Percentiles rank a stretch among this genome's conserved stretches.
Evolutionary conservation across 2,113 vertebrate species (phyloP).

Genomic region (Trochalopteron elliotii): DNA sequence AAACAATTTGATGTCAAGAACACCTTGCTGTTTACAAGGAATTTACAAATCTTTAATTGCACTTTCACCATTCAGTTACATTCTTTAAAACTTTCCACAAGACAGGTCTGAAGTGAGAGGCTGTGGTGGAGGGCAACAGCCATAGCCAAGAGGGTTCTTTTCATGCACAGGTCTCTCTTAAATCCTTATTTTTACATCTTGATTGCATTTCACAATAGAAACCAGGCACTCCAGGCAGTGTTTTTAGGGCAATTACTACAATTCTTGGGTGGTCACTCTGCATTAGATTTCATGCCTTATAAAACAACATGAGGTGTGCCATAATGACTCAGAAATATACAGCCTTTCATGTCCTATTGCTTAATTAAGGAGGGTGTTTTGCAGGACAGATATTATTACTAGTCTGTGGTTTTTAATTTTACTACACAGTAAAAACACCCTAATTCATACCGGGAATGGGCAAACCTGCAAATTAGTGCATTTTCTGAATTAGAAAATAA

Average conservation of each 20-base stretch:
- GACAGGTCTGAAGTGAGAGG: background rate
- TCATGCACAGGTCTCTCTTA: background rate
- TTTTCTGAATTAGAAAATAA: conserved; percentile 62
- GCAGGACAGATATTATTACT: conserved; percentile 62
- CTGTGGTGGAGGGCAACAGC: background rate
- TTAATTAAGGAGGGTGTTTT: conserved; percentile 69
- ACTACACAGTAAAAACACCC: conserved; percentile 35
- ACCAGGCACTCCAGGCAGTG: conserved; percentile 49
- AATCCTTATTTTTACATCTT: conserved; percentile 57
- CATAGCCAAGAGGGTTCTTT: background rate
- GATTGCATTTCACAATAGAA: conserved; percentile 53
- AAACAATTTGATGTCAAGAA: background rate
- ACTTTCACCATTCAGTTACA: background rate
- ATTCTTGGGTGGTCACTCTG: conserved; percentile 71
- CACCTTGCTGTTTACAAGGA: background rate
- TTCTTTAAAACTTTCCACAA: background rate
- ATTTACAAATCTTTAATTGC: background rate
- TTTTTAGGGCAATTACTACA: conserved; percentile 69
- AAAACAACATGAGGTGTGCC: conserved; percentile 68
- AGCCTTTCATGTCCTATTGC: conserved; percentile 67
- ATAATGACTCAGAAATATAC: conserved; percentile 69
- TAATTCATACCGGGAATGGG: conserved; percentile 49
- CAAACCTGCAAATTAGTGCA: conserved; percentile 60
- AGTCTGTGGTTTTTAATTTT: conserved; percentile 65
- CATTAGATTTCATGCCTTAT: conserved; percentile 69